phyloP scores from a whole-genome alignment of 2,113 vertebrate genomes.

The Planiliza haematocheilus region DNA sequence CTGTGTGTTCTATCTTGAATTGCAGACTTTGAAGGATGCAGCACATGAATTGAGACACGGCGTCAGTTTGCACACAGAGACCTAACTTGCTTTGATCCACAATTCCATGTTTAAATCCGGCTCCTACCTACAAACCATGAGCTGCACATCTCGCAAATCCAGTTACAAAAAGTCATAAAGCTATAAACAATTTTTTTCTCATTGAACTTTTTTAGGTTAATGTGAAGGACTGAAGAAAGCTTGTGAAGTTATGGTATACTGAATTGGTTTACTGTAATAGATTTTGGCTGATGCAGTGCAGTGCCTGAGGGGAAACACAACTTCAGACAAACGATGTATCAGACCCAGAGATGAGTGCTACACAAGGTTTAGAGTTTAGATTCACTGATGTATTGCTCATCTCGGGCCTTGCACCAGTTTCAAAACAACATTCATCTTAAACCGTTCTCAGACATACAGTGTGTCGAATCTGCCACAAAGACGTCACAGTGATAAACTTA shows the following conservation, averaged over 20 bases:
- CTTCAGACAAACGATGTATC: conserved; percentile 61
- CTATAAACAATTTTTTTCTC: conserved; percentile 21
- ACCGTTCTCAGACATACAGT: conserved; percentile 1
- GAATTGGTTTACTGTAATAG: conserved; percentile 57
- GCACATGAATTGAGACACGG: neutral
- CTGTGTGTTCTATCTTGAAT: neutral
- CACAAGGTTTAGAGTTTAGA: conserved; percentile 42
- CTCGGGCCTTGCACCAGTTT: conserved; percentile 43
- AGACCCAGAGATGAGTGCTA: conserved; percentile 46
- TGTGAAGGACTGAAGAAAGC: conserved; percentile 39
- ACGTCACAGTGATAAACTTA: conserved; percentile 29
- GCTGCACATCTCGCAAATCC: conserved; percentile 7
- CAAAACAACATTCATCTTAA: conserved; percentile 60
- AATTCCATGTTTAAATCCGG: neutral
- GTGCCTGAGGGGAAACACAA: conserved; percentile 48
- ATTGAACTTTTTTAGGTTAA: conserved; percentile 45
- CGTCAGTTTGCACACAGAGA: neutral
- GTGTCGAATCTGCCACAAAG: conserved; percentile 24
- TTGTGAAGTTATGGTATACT: conserved; percentile 40
- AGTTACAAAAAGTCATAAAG: conserved; percentile 29
- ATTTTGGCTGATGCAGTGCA: conserved; percentile 50
- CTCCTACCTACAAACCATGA: neutral
- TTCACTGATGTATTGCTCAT: conserved; percentile 47
- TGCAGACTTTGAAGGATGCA: conserved; percentile 1
- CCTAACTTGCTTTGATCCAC: neutral